Evolutionary conservation across 2,888 invertebrate species (phyloP).

Genomic region (Blastobasis lacticolella): DNA sequence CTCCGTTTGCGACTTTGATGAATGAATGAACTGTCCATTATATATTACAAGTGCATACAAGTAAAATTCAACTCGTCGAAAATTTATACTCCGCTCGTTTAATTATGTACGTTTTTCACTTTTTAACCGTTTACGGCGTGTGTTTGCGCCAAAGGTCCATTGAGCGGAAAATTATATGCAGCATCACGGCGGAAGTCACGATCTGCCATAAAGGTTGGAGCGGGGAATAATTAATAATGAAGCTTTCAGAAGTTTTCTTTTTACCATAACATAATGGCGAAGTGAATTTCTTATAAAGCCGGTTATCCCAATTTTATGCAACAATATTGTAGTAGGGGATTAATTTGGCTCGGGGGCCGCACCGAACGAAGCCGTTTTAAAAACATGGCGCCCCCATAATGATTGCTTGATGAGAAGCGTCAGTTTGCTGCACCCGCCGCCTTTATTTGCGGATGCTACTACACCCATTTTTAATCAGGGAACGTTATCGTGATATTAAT

Average conservation of each 20-base stretch:
- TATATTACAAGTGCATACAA: too few species aligned
- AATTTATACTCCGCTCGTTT: too few species aligned
- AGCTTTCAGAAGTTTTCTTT: slow-evolving; percentile 39
- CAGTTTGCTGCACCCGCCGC: slow-evolving; percentile 19
- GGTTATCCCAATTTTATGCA: slow-evolving; percentile 48
- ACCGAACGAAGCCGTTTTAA: slow-evolving; percentile 63
- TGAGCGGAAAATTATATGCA: slow-evolving; percentile 70
- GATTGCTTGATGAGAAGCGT: slow-evolving; percentile 62
- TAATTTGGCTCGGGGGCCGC: slow-evolving; percentile 57
- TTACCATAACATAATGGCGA: slow-evolving; percentile 35
- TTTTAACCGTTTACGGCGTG: slow-evolving; percentile 6
- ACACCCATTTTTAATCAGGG: neutral
- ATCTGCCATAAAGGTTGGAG: slow-evolving; percentile 38
- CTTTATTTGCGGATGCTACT: neutral
- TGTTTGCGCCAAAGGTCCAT: slow-evolving; percentile 37
- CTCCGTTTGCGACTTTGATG: too few species aligned
- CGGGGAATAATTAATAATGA: slow-evolving; percentile 55
- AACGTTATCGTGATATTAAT: too few species aligned
- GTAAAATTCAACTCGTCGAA: too few species aligned
- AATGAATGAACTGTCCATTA: too few species aligned
- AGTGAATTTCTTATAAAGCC: slow-evolving; percentile 37
- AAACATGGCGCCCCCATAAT: slow-evolving; percentile 69
- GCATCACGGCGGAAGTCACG: slow-evolving; percentile 60
- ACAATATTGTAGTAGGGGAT: slow-evolving; percentile 56
- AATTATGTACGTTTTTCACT: too few species aligned